A percentile compares a stretch with the other conserved stretches of the same genome.
Conservation (phyloP, 2,888 invertebrate genomes). For the Diachrysia chrysitis region DNA sequence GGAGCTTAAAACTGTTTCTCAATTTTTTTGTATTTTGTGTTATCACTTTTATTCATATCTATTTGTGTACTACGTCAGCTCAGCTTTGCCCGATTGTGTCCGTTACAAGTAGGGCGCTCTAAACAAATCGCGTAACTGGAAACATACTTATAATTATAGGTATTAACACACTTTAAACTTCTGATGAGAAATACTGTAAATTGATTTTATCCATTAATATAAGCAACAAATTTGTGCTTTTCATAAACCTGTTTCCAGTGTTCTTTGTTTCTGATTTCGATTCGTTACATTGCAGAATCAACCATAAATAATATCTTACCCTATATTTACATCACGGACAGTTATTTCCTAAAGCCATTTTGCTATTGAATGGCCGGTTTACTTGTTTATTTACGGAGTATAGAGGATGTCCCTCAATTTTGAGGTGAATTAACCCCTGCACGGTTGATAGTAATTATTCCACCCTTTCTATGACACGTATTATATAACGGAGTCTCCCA, state of each 20-base stretch:
- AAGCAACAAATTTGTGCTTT: no score
- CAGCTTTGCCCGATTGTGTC: no score
- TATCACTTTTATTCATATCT: not conserved
- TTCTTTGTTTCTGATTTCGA: no score
- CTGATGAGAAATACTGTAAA: no score
- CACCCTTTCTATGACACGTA: slow-evolving; percentile 60
- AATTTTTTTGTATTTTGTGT: not conserved
- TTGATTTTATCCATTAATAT: no score
- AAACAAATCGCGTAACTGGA: no score
- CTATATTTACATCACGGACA: slow-evolving; percentile 27
- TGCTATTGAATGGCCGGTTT: slow-evolving; percentile 47
- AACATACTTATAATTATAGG: no score
- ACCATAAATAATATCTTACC: slow-evolving; percentile 25
- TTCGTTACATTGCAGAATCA: slow-evolving; percentile 11
- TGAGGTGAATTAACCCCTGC: slow-evolving; percentile 53
- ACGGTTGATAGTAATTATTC: slow-evolving; percentile 49
- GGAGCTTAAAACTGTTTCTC: not conserved
- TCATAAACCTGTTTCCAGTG: not conserved
- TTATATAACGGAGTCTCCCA: slow-evolving; percentile 51
- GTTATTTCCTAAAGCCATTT: slow-evolving; percentile 43
- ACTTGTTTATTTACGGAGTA: slow-evolving; percentile 51
- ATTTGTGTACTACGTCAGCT: no score
- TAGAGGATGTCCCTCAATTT: slow-evolving; percentile 49
- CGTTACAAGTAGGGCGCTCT: no score
- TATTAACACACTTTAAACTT: no score